Evolutionary conservation across 1,140 invertebrate species (phyloP).

Genomic region (Drosophila paulistorum): DNA sequence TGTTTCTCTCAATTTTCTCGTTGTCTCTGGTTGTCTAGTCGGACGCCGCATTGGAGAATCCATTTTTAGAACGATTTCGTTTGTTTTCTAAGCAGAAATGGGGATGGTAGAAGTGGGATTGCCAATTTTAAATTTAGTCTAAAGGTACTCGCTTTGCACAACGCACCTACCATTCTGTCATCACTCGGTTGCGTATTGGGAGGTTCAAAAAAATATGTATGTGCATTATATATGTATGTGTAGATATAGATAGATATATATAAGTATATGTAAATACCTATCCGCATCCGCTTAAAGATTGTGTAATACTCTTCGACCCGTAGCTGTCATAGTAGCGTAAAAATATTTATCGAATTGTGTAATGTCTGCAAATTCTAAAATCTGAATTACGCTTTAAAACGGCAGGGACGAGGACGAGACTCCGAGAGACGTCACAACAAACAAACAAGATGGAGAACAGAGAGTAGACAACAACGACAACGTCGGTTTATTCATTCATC

Average conservation of each 20-base stretch:
- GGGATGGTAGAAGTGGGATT: conserved; percentile 22
- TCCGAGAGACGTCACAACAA: not conserved
- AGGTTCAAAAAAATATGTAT: conserved; percentile 34
- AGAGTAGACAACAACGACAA: conserved; percentile 4
- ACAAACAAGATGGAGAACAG: conserved; percentile 6
- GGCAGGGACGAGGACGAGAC: not conserved
- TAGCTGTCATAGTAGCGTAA: not conserved
- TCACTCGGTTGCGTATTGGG: conserved; percentile 34
- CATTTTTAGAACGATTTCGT: conserved; percentile 60
- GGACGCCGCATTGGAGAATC: conserved; percentile 41
- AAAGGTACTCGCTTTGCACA: conserved; percentile 54
- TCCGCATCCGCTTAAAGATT: conserved; percentile 15
- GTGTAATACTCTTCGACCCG: conserved; percentile 13
- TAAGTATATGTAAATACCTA: conserved; percentile 20
- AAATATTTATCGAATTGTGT: conserved; percentile 17
- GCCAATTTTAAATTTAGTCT: conserved; percentile 63
- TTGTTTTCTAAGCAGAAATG: conserved; percentile 26
- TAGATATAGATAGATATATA: conserved; percentile 21
- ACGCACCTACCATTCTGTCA: conserved; percentile 41
- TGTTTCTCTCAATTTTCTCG: conserved; percentile 5
- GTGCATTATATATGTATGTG: conserved; percentile 27
- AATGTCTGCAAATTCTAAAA: conserved; percentile 9
- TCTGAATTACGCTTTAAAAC: not conserved
- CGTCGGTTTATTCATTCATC: no score
- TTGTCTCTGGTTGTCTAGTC: conserved; percentile 19